A percentile compares a stretch with the other conserved stretches of the same genome.
These are phyloP conservation scores for Triplophysa tibetana DNA, from an alignment of 2,113 vertebrate genomes.

Conservation along the genomic window DNA sequence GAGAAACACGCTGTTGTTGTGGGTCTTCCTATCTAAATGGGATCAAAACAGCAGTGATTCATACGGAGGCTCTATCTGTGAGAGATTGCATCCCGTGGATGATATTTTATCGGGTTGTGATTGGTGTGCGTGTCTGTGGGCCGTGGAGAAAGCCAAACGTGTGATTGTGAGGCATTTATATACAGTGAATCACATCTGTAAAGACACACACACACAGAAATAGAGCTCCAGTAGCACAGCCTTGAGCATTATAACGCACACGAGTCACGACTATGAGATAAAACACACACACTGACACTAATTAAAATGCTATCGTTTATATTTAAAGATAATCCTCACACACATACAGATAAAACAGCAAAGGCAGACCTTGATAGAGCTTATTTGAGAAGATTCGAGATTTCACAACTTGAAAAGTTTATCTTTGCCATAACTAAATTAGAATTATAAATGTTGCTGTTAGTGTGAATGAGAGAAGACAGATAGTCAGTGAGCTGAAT, in stretches of 20 bases:
- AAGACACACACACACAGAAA: conserved; percentile 31
- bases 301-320: conserved; percentile 24
- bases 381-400: background rate
- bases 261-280: conserved; percentile 10
- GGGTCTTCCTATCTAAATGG: conserved; percentile 56
- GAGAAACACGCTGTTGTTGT: conserved; percentile 33
- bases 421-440: background rate
- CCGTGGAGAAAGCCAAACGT: background rate
- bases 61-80: conserved; percentile 43
- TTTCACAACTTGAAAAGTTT: background rate
- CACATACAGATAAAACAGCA: conserved; percentile 1
- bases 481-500: background rate
- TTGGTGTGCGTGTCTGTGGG: conserved; percentile 10
- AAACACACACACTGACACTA: background rate
- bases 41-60: conserved; percentile 52
- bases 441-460: background rate
- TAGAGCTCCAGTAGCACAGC: background rate
- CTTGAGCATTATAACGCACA: background rate
- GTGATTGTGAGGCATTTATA: conserved; percentile 28
- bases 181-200: conserved; percentile 31
- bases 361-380: background rate
- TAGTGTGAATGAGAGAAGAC: background rate
- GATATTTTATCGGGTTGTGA: conserved; percentile 41
- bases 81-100: conserved; percentile 47
- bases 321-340: conserved; percentile 20